Evolutionary conservation across 2,113 vertebrate genomes (phyloP), one percentile per base, ranked within the genome.

Genomic region (Malurus melanocephalus): DNA sequence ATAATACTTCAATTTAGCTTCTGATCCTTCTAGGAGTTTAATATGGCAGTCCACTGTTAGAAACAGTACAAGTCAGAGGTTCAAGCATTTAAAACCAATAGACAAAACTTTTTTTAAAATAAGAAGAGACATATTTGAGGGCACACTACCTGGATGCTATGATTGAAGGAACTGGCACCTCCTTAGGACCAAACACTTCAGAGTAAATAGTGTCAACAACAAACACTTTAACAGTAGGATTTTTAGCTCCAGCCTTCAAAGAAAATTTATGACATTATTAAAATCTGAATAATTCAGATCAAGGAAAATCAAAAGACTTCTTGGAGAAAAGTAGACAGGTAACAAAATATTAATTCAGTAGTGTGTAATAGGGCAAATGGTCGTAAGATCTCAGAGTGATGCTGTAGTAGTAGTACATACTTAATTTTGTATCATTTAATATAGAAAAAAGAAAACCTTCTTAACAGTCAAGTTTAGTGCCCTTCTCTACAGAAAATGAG

Each of bases 171-270:
- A 98, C 96, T 26, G 93, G 74, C 35, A 99, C 94, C 85, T 98
- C 98, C 40, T 89, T 93, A 55, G 96, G 97, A 42, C 42, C 87
- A 46, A 96, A 93, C 3, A 28, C 64, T n/a, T 81, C 93, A 49
- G 97, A 53, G 55, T 97, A 93, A 56, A 94, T 89, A 24, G 98
- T 94, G 55, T 99, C 97, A 3, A 98, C 96, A 90, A 99, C 97
- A 96, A 98, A 98, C 85, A 99, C 95, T 93, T 97, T 99, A 85
- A 98, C 98, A 40, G 96, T 96, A 78, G 99, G 98, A 91, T 98
- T 98, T 82, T 94, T 94, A 76, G 98, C 97, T 40, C 99, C 99
- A 89, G 99, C 98, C 99, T 99, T 95, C n/a, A 85, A 86, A 93
- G 82, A 90, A 87, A 81, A 95, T n/a, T 26, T 38, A 94, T 79